These are phyloP conservation scores for Elephantulus edwardii DNA, from an alignment of 2,113 vertebrate species.

Conservation along the genomic window DNA sequence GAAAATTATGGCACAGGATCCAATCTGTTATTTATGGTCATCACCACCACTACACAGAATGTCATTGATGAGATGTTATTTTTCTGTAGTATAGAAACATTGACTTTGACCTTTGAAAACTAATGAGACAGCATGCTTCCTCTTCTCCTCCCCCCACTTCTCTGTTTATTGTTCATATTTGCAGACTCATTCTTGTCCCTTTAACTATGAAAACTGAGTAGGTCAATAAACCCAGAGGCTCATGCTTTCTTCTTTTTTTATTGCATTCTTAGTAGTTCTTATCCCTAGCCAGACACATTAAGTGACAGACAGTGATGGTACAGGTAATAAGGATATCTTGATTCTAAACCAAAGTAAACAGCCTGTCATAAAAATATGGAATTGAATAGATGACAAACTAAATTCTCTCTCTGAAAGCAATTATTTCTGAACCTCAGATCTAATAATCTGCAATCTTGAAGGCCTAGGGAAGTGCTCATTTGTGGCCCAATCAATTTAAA, in stretches of 20 bases:
- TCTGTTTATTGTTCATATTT: constrained; percentile 24
- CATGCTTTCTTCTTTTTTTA: constrained; percentile 50
- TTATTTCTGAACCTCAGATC: constrained; percentile 75
- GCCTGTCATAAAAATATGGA: constrained; percentile 68
- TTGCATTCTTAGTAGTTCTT: constrained; percentile 49
- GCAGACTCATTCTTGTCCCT: background rate
- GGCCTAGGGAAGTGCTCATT: constrained; percentile 27
- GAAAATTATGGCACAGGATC: background rate
- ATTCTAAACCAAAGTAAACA: constrained; percentile 78
- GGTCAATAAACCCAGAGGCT: constrained; percentile 19
- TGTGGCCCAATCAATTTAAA: constrained; percentile 67
- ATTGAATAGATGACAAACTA: constrained; percentile 62
- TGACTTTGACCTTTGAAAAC: background rate
- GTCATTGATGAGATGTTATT: background rate
- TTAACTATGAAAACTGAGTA: constrained; percentile 19
- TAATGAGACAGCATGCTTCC: background rate
- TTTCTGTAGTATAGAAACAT: background rate
- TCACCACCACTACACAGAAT: background rate
- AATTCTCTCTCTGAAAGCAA: constrained; percentile 72
- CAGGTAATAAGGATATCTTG: constrained; percentile 74
- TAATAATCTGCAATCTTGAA: constrained; percentile 73
- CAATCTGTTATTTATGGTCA: background rate
- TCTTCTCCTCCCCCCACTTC: background rate
- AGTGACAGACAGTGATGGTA: constrained; percentile 56
- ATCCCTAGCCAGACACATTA: constrained; percentile 39